Evolutionary conservation across 2,888 invertebrate species (phyloP).

Genomic region (Lycophotia porphyrea): DNA sequence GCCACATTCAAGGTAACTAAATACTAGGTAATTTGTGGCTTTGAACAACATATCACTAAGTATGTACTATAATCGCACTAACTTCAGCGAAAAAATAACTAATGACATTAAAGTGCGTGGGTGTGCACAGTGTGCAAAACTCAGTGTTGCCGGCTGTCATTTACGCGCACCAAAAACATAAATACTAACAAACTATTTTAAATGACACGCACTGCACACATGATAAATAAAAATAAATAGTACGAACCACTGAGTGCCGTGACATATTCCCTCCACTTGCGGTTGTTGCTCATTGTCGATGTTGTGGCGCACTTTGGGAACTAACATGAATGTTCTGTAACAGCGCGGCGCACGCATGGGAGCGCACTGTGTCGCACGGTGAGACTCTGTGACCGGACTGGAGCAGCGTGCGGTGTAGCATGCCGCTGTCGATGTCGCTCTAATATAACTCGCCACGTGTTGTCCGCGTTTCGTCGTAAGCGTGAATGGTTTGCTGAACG

Average conservation of each 20-base stretch:
- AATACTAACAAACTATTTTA: slow-evolving; percentile 52
- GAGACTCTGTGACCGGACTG: slow-evolving; percentile 69
- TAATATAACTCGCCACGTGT: slow-evolving; percentile 88
- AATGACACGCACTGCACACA: slow-evolving; percentile 52
- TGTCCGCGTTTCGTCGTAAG: slow-evolving; percentile 82
- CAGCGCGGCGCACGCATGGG: slow-evolving; percentile 74
- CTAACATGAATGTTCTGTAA: slow-evolving; percentile 85
- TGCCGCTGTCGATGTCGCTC: slow-evolving; percentile 75
- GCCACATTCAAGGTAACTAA: slow-evolving; percentile 11
- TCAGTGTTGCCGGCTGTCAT: slow-evolving; percentile 64
- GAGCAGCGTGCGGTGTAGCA: slow-evolving; percentile 72
- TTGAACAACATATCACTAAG: slow-evolving; percentile 15
- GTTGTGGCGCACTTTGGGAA: slow-evolving; percentile 78
- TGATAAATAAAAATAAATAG: slow-evolving; percentile 70
- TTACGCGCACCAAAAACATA: slow-evolving; percentile 51
- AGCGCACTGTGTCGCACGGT: slow-evolving; percentile 72
- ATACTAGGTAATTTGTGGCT: slow-evolving; percentile 1
- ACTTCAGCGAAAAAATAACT: slow-evolving; percentile 47
- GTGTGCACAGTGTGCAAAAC: slow-evolving; percentile 59
- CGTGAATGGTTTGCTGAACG: slow-evolving; percentile 81
- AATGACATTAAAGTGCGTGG: slow-evolving; percentile 45
- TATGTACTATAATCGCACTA: slow-evolving; percentile 7
- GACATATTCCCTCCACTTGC: slow-evolving; percentile 88
- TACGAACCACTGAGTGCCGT: slow-evolving; percentile 88
- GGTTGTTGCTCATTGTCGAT: slow-evolving; percentile 83